Conservation (phyloP, 2,888 invertebrate genomes). For the Steinernema carpocapsae region DNA sequence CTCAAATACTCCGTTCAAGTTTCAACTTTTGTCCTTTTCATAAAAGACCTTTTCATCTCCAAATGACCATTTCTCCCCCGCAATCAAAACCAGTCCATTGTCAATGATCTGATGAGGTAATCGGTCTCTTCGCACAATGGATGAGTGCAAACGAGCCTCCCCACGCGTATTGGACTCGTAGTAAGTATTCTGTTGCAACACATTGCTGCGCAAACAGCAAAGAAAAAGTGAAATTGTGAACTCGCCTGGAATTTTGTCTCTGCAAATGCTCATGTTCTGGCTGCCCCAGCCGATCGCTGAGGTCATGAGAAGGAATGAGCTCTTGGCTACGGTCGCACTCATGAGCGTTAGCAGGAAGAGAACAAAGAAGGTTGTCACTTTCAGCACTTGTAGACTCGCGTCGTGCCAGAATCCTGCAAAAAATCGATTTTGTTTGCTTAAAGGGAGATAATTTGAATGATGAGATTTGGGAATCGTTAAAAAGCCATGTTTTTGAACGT, state of each 20-base stretch:
- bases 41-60: too few relatives aligned
- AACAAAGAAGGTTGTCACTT: slow-evolving; percentile 67
- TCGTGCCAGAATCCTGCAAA: slow-evolving; percentile 67
- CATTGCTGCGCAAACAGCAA: too few relatives aligned
- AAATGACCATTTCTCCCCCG: too few relatives aligned
- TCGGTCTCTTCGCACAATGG: not conserved
- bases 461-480: too few relatives aligned
- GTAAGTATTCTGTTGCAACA: not conserved
- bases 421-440: not conserved
- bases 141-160: not conserved
- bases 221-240: slow-evolving; percentile 32
- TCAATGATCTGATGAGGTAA: slow-evolving; percentile 22
- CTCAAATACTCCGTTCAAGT: too few relatives aligned
- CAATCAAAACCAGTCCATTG: not conserved
- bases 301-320: slow-evolving; percentile 68
- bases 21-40: too few relatives aligned
- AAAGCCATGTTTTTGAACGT: too few relatives aligned
- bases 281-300: slow-evolving; percentile 67
- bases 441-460: not conserved
- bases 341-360: slow-evolving; percentile 62
- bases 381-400: slow-evolving; percentile 67
- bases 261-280: slow-evolving; percentile 66
- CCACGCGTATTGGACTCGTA: not conserved
- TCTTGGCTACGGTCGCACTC: slow-evolving; percentile 62
- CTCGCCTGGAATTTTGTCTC: slow-evolving; percentile 60